phyloP scores from a whole-genome alignment of 2,113 vertebrate genomes.

The Sakesphorus luctuosus region DNA sequence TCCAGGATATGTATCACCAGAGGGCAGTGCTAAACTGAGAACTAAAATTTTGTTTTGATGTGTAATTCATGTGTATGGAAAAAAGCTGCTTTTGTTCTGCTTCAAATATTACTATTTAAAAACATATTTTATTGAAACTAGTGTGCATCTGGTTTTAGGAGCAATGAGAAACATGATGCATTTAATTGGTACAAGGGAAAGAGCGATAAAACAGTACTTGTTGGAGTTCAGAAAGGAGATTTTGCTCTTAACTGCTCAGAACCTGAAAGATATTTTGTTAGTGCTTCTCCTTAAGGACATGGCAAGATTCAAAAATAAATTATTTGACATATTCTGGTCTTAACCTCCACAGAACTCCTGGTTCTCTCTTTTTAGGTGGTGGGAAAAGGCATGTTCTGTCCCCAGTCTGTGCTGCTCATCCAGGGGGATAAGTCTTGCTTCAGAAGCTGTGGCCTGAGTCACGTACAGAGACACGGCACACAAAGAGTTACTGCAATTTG shows the following conservation, averaged over 20 bases:
- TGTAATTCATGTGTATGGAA: background rate
- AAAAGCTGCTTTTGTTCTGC: constrained; percentile 26
- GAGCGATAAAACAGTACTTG: background rate
- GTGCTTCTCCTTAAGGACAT: background rate
- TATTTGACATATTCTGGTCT: background rate
- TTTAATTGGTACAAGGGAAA: background rate
- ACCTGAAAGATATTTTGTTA: background rate
- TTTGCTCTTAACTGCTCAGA: background rate
- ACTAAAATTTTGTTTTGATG: constrained; percentile 52
- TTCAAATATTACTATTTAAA: background rate
- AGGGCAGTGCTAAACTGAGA: constrained; percentile 65
- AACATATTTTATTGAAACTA: background rate
- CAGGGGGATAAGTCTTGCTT: background rate
- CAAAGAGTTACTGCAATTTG: constrained; percentile 32
- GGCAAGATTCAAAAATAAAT: background rate
- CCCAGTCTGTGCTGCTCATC: background rate
- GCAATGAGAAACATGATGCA: background rate
- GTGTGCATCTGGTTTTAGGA: background rate
- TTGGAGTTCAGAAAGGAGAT: background rate
- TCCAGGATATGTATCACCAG: constrained; percentile 47
- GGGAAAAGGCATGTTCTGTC: background rate
- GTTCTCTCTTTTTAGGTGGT: background rate
- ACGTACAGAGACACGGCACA: background rate
- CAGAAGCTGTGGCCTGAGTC: background rate
- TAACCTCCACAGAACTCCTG: background rate